Evolutionary conservation across 2,888 invertebrate genomes (phyloP).

Genomic region (Mongoloraphidia duomilia): DNA sequence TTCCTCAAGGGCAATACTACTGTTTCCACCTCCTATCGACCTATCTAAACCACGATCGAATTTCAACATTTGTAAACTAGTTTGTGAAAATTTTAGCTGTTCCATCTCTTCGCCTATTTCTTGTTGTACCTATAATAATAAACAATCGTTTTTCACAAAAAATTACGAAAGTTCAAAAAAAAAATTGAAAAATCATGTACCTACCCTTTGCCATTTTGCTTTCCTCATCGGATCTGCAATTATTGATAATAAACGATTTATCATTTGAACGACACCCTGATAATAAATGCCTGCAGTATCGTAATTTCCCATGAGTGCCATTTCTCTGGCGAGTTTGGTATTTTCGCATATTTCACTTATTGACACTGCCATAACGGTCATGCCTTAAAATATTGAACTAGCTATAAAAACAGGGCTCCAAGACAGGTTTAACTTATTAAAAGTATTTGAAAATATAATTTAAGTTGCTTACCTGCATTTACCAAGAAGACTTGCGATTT

Average conservation of each 20-base stretch:
- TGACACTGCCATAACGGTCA: slow-evolving; percentile 76
- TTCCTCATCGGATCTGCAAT: slow-evolving; percentile 69
- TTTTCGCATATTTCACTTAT: slow-evolving; percentile 88
- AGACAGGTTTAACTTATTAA: too few relatives aligned
- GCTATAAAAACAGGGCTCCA: too few relatives aligned
- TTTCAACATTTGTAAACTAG: slow-evolving; percentile 62
- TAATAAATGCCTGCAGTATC: slow-evolving; percentile 89
- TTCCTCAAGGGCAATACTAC: slow-evolving; percentile 27
- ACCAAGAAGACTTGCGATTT: too few relatives aligned
- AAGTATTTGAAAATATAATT: too few relatives aligned
- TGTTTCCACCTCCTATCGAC: slow-evolving; percentile 35
- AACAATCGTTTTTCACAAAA: slow-evolving; percentile 4
- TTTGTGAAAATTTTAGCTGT: slow-evolving; percentile 70
- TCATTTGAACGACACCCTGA: slow-evolving; percentile 82
- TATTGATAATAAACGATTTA: slow-evolving; percentile 66
- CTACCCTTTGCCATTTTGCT: slow-evolving; percentile 80
- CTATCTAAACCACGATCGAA: slow-evolving; percentile 41
- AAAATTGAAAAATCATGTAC: slow-evolving; percentile 15
- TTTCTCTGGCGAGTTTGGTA: slow-evolving; percentile 87
- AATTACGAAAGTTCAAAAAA: background rate
- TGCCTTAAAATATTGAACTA: slow-evolving; percentile 25
- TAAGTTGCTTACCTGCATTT: too few relatives aligned
- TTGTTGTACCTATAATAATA: slow-evolving; percentile 55
- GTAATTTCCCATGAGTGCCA: slow-evolving; percentile 89
- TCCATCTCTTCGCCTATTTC: slow-evolving; percentile 83